A percentile compares a stretch with the other conserved stretches of the same genome.
These are phyloP conservation scores for Oreochromis spilurus DNA, from an alignment of 2,113 vertebrate species.

Conservation along the genomic window DNA sequence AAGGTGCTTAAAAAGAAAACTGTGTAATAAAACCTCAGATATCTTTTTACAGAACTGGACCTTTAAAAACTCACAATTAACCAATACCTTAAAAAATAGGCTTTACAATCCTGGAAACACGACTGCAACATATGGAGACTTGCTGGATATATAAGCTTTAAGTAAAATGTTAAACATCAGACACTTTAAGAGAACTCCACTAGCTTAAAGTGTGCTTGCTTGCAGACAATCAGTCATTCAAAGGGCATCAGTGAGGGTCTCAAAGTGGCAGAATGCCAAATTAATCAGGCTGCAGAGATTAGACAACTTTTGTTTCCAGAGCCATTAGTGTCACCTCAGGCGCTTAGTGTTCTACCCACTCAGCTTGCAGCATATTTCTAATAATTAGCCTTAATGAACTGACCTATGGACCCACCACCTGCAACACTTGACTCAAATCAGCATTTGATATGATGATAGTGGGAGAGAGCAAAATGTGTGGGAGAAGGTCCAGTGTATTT, in stretches of 20 bases:
- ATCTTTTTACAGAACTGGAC: not conserved
- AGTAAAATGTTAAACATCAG: not conserved
- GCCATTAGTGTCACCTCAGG: conserved; percentile 1
- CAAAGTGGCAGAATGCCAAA: not conserved
- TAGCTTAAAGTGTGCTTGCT: not conserved
- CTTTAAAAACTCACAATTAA: not conserved
- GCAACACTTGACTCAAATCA: not conserved
- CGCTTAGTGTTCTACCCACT: conserved; percentile 6
- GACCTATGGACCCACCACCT: not conserved
- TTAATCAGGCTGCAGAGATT: conserved; percentile 8
- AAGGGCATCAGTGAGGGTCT: not conserved
- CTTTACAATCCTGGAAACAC: not conserved
- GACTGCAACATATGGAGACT: not conserved
- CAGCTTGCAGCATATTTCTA: not conserved
- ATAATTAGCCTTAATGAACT: conserved; percentile 12
- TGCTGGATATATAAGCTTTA: not conserved
- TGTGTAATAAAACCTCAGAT: not conserved
- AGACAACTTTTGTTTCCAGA: not conserved
- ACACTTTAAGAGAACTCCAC: not conserved
- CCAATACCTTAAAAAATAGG: not conserved
- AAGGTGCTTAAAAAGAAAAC: not conserved
- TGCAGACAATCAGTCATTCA: not conserved
- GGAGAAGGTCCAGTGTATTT: not conserved
- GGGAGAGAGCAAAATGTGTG: not conserved
- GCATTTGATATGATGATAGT: not conserved